Evolutionary conservation across 2,797 vertebrate genomes (phyloP).

Genomic region (Carcharodon carcharias): DNA sequence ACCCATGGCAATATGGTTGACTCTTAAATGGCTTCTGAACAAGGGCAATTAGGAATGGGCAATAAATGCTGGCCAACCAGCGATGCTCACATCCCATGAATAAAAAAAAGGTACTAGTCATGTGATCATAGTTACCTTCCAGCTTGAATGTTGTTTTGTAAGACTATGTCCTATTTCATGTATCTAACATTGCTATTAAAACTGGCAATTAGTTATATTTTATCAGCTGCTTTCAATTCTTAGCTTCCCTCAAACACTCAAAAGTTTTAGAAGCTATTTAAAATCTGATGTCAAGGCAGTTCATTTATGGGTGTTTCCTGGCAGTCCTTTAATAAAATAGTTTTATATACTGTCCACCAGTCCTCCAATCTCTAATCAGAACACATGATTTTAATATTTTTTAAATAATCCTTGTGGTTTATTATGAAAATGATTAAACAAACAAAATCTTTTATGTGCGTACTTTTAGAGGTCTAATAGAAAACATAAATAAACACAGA

Average conservation of each 20-base stretch:
- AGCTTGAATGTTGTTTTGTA: not conserved
- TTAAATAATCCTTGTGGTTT: slow-evolving; percentile 43
- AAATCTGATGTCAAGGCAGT: not conserved
- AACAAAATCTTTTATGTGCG: slow-evolving; percentile 48
- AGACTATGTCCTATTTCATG: not conserved
- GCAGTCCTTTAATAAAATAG: not conserved
- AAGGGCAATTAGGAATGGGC: too few species aligned
- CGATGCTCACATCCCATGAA: too few species aligned
- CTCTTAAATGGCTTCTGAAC: too few species aligned
- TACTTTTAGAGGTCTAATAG: slow-evolving; percentile 50
- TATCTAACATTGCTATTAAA: not conserved
- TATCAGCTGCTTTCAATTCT: not conserved
- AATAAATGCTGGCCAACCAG: too few species aligned
- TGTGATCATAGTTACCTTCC: not conserved
- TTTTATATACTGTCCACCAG: not conserved
- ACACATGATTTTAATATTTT: not conserved
- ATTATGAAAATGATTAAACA: slow-evolving; percentile 46
- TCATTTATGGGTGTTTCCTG: not conserved
- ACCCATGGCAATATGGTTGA: too few species aligned
- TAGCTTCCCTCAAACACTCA: not conserved
- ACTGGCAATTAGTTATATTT: not conserved
- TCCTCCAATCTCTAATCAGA: not conserved
- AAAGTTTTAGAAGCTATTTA: not conserved
- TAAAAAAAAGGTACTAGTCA: not conserved
- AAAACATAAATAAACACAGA: slow-evolving; percentile 53